Base-by-base conservation (phyloP, 2,113 vertebrate species). In the Scartelaos histophorus region DNA sequence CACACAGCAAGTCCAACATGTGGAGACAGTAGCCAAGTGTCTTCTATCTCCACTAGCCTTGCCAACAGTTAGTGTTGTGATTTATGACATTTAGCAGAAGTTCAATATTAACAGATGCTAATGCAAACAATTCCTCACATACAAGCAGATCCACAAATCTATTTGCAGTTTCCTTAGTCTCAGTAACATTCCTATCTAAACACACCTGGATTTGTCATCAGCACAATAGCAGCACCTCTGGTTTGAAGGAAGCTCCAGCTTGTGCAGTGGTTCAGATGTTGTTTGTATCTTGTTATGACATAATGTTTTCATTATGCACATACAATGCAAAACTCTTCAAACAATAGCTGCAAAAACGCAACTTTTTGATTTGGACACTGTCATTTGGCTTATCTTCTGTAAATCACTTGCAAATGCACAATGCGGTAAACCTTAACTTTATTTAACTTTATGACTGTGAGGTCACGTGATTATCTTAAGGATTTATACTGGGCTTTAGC, bases 131-230 rank as follows among this genome's bases (percentile, higher is more conserved):
- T 47, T 72, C 51, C 66, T 35, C 1, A 24, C 69, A 21, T 51
- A 57, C 54, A 22, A 67, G 69, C 56, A 69, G 15, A 73, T 82
- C 79, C 58, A 62, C 78, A 66, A 61, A 29, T 69, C 57, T 61
- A 79, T 61, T 35, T 54, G 13, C 22, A 13, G 21, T 29, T 61
- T 16, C 7, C 13, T 73, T 2, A 67, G 25, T 51, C 70, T 70
- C 71, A 66, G 13, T 35, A 69, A 75, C 71, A 79, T 84, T 84
- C 73, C 80, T 29, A 43, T 24, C 1, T n/a, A 46, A 1, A 67
- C 24, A 79, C 74, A 78, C 73, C 85, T 91, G 87, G 79, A 73
- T 86, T 70, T 85, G 2, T 21, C 22, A 87, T 88, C 79, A 83
- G 56, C 34, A 34, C 34, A 7, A 6, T 19, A 17, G 22, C 0